Evolutionary conservation across 1,140 invertebrate species (phyloP), one percentile per base, ranked within the genome.

Genomic region (Globodera ellingtonae): DNA sequence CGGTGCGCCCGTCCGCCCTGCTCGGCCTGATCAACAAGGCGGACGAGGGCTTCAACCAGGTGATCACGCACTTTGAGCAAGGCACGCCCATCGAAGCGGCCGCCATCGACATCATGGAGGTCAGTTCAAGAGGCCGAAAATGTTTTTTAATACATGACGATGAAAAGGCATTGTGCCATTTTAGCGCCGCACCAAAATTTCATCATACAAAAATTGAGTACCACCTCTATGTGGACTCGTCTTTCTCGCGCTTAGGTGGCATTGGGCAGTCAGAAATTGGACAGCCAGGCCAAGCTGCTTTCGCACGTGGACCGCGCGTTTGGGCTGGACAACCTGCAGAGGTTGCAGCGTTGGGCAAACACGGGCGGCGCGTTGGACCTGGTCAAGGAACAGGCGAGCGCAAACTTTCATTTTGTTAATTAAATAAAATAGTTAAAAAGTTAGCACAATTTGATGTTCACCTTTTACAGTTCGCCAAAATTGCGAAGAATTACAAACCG

Each of bases 11-110:
- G 35, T 89, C 87, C 3, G 88, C 87, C 13, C 80, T 89, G 47
- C 75, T 89, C 9, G 86, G 80, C 48, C 84, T 87, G 35, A 72
- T 89, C 62, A 87, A 86, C 59, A 84, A 85, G 52, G 88, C 88
- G n/a, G 87, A 89, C 75, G 74, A 83, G 44, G 86, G 88, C 46
- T 89, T 89, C 81, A 89, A 89, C 71, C 88, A 89, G 77, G 88
- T 89, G 13, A 85, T 89, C 66, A 86, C 67, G 46, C 86, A 89
- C 79, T 89, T 89, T 74, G 88, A 89, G 75, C 78, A 81, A 10
- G 87, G 88, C 67, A 86, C 87, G 24, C 87, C 87, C 7, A 65
- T 89, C 35, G 87, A 89, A 70, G 70, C 87, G 4, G 87, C 87
- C 7, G 81, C 83, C 35, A 86, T 89, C 70, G 87, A 89, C 76